Percentiles rank a stretch among this genome's conserved stretches.
Conservation (phyloP, 2,888 invertebrate species). For the Polylopha cassiicola region DNA sequence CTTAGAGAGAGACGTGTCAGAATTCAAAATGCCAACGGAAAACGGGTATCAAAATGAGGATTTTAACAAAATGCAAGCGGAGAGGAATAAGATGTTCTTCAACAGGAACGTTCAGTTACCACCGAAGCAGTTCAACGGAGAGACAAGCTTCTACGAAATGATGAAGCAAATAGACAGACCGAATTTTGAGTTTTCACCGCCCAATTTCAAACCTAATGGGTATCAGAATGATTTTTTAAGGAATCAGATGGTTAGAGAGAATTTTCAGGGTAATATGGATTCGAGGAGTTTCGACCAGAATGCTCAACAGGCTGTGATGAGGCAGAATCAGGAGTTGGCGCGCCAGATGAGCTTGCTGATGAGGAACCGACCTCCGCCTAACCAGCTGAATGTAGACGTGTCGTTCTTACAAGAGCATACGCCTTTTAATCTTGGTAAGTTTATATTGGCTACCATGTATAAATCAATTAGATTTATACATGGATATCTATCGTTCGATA, state of each 20-base stretch:
- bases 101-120: conserved; percentile 51
- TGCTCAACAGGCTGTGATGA: conserved; percentile 47
- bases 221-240: conserved; percentile 60
- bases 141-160: conserved; percentile 50
- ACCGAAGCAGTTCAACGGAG: conserved; percentile 53
- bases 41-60: conserved; percentile 57
- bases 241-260: conserved; percentile 49
- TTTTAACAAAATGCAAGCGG: conserved; percentile 47
- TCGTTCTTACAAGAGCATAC: conserved; percentile 65
- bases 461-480: too few species aligned
- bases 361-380: conserved; percentile 62
- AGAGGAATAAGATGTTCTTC: conserved; percentile 55
- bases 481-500: too few species aligned
- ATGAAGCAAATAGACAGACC: conserved; percentile 49
- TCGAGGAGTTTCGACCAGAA: conserved; percentile 47
- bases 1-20: conserved; percentile 49
- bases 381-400: conserved; percentile 65
- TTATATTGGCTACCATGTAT: too few species aligned
- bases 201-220: conserved; percentile 60
- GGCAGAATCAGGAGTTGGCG: conserved; percentile 65
- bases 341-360: conserved; percentile 65
- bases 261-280: conserved; percentile 44
- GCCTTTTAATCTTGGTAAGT: conserved; percentile 65
- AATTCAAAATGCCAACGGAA: conserved; percentile 58
- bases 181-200: conserved; percentile 51